A percentile compares a stretch with the other conserved stretches of the same genome.
Conservation (phyloP, 2,113 vertebrate species). For the Colaptes auratus region DNA sequence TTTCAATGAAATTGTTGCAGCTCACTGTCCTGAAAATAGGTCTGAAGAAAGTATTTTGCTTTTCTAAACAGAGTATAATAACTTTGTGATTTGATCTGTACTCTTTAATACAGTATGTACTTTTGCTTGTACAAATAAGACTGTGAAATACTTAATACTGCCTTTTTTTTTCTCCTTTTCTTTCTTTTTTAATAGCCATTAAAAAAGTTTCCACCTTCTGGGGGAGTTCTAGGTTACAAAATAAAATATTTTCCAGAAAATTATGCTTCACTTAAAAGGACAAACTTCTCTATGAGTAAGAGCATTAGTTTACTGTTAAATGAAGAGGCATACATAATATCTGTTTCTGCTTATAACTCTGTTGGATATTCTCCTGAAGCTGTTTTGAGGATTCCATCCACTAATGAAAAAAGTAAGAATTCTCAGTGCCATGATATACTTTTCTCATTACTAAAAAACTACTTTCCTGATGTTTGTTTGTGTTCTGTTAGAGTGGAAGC, state of each 20-base stretch:
- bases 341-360: conserved; percentile 67
- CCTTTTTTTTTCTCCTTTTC: background rate
- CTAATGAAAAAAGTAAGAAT: conserved; percentile 58
- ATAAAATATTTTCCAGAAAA: conserved; percentile 71
- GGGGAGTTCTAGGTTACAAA: conserved; percentile 70
- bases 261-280: background rate
- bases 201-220: conserved; percentile 29
- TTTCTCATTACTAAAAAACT: background rate
- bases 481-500: background rate
- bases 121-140: background rate
- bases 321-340: conserved; percentile 51
- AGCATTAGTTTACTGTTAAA: conserved; percentile 49
- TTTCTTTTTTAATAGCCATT: conserved; percentile 40
- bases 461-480: background rate
- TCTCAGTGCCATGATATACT: background rate
- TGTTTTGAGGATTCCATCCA: conserved; percentile 73
- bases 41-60: background rate
- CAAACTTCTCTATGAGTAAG: background rate
- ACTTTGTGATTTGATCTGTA: background rate
- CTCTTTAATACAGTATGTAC: background rate
- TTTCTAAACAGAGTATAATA: background rate
- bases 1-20: background rate
- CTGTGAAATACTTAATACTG: background rate
- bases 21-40: background rate
- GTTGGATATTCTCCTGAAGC: conserved; percentile 70